Conservation (phyloP, 2,888 invertebrate genomes). For the Tetheella fluctuosa region DNA sequence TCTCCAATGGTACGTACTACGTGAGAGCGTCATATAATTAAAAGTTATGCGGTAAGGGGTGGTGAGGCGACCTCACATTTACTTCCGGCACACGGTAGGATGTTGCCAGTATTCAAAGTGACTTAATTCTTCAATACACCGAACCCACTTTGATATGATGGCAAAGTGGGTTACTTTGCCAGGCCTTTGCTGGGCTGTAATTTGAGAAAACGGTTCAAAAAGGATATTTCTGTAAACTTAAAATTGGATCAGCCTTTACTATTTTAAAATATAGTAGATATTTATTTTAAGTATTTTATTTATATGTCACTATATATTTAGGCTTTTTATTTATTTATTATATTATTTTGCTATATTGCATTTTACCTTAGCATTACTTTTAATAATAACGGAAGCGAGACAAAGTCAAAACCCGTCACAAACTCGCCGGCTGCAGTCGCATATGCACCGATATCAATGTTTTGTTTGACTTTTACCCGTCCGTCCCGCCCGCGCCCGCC, state of each 20-base stretch:
- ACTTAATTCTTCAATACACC: slow-evolving; percentile 56
- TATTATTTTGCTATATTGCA: neutral
- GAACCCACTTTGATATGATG: slow-evolving; percentile 20
- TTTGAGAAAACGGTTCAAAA: too few relatives aligned
- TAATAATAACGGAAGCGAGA: neutral
- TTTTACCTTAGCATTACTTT: neutral
- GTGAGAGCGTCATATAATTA: slow-evolving; percentile 44
- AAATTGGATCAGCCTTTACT: neutral
- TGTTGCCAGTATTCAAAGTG: slow-evolving; percentile 68
- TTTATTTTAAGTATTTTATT: too few relatives aligned
- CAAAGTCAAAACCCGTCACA: slow-evolving; percentile 14
- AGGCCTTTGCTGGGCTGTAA: neutral
- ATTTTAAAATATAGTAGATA: neutral
- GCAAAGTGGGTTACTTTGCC: slow-evolving; percentile 5
- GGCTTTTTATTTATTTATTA: neutral
- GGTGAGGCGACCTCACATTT: slow-evolving; percentile 24
- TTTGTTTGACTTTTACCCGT: slow-evolving; percentile 72
- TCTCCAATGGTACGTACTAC: slow-evolving; percentile 18
- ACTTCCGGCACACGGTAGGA: slow-evolving; percentile 61
- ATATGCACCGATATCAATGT: slow-evolving; percentile 54
- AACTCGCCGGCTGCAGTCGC: slow-evolving; percentile 26
- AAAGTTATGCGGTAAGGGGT: slow-evolving; percentile 46
- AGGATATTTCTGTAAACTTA: too few relatives aligned
- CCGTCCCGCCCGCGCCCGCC: slow-evolving; percentile 36
- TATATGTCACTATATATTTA: too few relatives aligned